Percentiles rank a stretch among this genome's conserved stretches.
Evolutionary conservation across 2,113 vertebrate species (phyloP).

Genomic region (Telmatochromis sp.): DNA sequence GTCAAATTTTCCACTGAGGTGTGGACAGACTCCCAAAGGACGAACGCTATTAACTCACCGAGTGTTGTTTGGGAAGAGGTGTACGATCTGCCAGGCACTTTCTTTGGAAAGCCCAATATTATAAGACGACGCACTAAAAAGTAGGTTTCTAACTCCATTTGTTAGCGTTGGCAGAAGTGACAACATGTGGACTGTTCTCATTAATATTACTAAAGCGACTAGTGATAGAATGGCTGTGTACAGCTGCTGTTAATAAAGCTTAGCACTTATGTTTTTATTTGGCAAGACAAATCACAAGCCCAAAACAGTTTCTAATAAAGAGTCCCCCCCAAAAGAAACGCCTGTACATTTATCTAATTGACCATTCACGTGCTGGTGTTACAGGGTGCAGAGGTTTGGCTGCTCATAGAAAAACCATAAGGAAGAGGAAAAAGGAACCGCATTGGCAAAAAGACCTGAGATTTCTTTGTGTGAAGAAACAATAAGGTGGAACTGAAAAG

Average conservation of each 20-base stretch:
- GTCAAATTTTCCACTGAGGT: neutral
- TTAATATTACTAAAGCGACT: neutral
- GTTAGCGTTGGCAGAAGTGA: neutral
- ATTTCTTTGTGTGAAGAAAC: neutral
- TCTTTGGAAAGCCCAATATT: neutral
- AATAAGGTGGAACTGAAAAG: neutral
- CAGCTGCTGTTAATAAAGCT: neutral
- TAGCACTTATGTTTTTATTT: neutral
- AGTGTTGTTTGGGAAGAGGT: neutral
- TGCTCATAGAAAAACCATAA: neutral
- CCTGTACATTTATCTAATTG: neutral
- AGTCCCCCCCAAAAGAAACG: accelerated
- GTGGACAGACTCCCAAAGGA: neutral
- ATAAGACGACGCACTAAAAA: neutral
- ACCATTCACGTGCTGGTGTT: neutral
- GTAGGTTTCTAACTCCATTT: neutral
- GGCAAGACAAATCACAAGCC: neutral
- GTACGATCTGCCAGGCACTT: neutral
- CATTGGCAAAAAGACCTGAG: neutral
- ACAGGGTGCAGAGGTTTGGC: neutral
- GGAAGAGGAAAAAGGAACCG: neutral
- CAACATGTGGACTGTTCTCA: neutral
- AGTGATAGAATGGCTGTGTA: neutral
- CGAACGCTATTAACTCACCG: neutral
- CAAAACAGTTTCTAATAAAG: neutral